phyloP scores from a whole-genome alignment of 2,888 invertebrate genomes.

The Meteorus colon region DNA sequence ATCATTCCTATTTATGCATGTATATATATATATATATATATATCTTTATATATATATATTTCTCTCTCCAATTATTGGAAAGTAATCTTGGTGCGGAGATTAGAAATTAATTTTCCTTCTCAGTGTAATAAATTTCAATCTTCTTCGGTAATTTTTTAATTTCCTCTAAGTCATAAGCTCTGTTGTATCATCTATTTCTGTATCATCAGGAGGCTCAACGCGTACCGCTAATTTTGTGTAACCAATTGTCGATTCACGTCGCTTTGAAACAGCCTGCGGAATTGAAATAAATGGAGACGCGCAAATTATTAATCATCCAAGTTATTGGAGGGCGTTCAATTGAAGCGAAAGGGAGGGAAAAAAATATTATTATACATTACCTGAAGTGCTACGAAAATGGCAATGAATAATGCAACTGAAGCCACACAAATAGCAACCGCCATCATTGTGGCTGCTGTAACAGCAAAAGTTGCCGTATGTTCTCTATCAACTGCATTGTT shows the following conservation, averaged over 20 bases:
- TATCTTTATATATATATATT: not conserved
- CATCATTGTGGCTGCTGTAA: conserved; percentile 80
- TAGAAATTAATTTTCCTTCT: conserved; percentile 11
- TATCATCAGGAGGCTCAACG: conserved; percentile 68
- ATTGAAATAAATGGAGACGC: not conserved
- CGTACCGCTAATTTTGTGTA: conserved; percentile 68
- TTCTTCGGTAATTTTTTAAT: conserved; percentile 22
- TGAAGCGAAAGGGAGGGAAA: no score
- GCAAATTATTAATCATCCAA: not conserved
- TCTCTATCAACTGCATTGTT: conserved; percentile 49
- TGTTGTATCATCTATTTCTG: conserved; percentile 67
- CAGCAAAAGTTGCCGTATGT: conserved; percentile 70
- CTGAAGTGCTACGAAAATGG: conserved; percentile 83
- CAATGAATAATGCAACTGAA: conserved; percentile 81
- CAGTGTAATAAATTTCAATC: conserved; percentile 12
- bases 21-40: conserved; percentile 4
- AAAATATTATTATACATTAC: conserved; percentile 71
- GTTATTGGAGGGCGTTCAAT: not conserved
- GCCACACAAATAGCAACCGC: conserved; percentile 81
- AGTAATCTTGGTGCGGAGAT: conserved; percentile 29
- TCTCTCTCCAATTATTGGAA: not conserved
- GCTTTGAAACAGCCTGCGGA: conserved; percentile 64
- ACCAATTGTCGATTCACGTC: conserved; percentile 66
- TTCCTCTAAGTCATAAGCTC: conserved; percentile 68
- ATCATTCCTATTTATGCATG: not conserved